Evolutionary conservation across 2,113 vertebrate species (phyloP).

Genomic region (Vidua chalybeata): DNA sequence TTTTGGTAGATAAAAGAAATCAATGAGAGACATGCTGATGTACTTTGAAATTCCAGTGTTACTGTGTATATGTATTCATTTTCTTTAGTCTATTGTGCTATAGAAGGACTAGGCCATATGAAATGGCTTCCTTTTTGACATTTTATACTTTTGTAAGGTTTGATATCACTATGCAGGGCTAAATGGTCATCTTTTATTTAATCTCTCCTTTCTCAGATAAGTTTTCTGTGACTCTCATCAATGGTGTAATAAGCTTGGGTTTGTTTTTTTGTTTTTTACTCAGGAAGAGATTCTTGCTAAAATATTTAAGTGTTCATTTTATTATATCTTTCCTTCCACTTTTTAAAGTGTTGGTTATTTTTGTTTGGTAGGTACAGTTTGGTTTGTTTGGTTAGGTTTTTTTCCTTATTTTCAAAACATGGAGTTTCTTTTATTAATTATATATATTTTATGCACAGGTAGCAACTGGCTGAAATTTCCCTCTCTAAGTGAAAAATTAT

Average conservation of each 20-base stretch:
- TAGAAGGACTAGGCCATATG: not conserved
- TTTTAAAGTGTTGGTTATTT: not conserved
- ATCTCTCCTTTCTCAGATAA: not conserved
- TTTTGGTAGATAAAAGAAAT: not conserved
- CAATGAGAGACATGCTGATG: not conserved
- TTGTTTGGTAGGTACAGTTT: not conserved
- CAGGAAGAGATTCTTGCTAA: not conserved
- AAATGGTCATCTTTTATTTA: not conserved
- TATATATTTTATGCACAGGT: not conserved
- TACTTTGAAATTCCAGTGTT: not conserved
- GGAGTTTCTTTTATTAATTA: not conserved
- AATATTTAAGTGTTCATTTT: not conserved
- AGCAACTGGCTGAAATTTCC: fast-evolving
- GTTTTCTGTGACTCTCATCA: not conserved
- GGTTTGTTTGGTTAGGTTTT: not conserved
- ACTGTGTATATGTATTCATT: not conserved
- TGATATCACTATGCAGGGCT: not conserved
- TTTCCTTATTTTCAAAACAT: not conserved
- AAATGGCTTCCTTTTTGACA: not conserved
- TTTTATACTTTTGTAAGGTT: not conserved
- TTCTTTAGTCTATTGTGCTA: not conserved
- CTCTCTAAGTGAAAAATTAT: not conserved
- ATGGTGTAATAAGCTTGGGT: fast-evolving
- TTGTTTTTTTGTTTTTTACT: not conserved
- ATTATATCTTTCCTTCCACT: not conserved